These are phyloP conservation scores for Drymodes brunneopygia DNA, from an alignment of 2,113 vertebrate species.

Conservation along the genomic window DNA sequence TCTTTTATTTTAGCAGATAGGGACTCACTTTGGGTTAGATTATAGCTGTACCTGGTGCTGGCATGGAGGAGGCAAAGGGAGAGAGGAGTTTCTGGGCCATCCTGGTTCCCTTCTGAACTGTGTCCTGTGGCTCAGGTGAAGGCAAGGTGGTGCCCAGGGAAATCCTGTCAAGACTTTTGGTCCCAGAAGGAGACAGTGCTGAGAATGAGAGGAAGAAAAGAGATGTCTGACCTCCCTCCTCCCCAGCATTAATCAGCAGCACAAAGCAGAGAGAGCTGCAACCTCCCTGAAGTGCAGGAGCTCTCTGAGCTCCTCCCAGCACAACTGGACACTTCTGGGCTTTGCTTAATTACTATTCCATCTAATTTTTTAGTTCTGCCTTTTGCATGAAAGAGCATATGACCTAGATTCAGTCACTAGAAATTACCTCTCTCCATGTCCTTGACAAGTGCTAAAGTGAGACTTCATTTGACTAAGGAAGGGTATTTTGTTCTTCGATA, in stretches of 20 bases:
- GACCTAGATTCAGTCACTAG: background rate
- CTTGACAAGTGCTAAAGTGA: background rate
- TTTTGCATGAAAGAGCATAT: background rate
- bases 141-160: background rate
- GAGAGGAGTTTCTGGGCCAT: background rate
- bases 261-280: background rate
- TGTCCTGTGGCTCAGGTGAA: background rate
- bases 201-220: background rate
- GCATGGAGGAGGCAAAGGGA: background rate
- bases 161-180: background rate
- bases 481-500: background rate
- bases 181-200: background rate
- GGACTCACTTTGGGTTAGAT: conserved; percentile 10
- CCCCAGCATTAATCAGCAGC: background rate
- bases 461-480: background rate
- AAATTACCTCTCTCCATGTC: background rate
- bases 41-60: background rate
- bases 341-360: conserved; percentile 3
- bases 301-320: background rate
- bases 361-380: background rate
- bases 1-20: conserved; percentile 43
- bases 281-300: background rate
- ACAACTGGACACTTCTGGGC: background rate
- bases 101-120: background rate
- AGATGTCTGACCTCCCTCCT: background rate